phyloP scores from a whole-genome alignment of 2,797 vertebrate genomes.

The Sorex maritimensis region DNA sequence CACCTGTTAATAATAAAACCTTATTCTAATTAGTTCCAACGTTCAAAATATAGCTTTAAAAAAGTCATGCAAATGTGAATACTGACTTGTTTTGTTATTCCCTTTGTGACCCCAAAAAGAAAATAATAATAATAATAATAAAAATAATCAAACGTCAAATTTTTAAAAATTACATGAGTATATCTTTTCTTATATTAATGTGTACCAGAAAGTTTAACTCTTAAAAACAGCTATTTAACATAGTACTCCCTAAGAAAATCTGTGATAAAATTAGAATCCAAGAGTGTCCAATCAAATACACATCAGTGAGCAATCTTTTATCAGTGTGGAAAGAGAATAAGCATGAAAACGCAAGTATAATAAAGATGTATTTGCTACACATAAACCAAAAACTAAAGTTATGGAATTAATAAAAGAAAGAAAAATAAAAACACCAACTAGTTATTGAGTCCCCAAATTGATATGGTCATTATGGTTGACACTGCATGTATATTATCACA shows the following conservation, averaged over 20 bases:
- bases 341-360: neutral
- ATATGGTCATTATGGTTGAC: neutral
- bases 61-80: slow-evolving; percentile 8
- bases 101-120: neutral
- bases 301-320: neutral
- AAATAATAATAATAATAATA: no score
- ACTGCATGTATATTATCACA: neutral
- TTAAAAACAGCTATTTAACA: neutral
- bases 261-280: neutral
- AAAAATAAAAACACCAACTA: neutral
- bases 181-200: neutral
- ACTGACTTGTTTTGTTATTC: neutral
- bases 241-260: neutral
- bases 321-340: neutral
- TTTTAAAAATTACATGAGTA: neutral
- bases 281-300: neutral
- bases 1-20: neutral
- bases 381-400: neutral
- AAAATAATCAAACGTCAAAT: neutral
- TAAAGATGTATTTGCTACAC: neutral
- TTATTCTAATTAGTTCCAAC: neutral
- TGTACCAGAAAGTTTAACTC: neutral
- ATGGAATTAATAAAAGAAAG: neutral
- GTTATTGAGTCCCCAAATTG: neutral
- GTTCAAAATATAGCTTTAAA: slow-evolving; percentile 41